A percentile compares a stretch with the other conserved stretches of the same genome.
Conservation (phyloP, 2,113 vertebrate species). For the Morone chrysops region DNA sequence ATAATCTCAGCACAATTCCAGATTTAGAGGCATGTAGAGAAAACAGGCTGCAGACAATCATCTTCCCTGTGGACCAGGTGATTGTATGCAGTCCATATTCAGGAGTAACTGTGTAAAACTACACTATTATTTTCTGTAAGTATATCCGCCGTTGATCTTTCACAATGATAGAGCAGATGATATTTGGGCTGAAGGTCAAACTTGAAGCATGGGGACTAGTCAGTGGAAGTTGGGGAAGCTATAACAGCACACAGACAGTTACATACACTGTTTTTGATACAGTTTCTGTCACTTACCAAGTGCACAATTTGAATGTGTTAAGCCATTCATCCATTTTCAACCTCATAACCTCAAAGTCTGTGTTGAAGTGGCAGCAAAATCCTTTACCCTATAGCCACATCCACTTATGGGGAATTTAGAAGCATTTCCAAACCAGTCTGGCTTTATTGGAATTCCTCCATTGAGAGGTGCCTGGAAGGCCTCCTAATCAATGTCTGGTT, state of each 20-base stretch:
- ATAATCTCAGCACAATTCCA: background rate
- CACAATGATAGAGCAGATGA: background rate
- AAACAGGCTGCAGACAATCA: constrained; percentile 13
- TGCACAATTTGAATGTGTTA: background rate
- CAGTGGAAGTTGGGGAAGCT: background rate
- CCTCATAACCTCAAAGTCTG: background rate
- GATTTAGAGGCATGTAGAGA: background rate
- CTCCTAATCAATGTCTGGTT: constrained; percentile 51
- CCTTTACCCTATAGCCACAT: constrained; percentile 19
- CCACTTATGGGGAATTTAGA: constrained; percentile 25
- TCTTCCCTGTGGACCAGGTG: background rate
- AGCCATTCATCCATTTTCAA: background rate
- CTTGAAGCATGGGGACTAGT: background rate
- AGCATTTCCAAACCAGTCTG: constrained; percentile 34
- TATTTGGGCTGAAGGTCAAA: background rate
- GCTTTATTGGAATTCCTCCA: constrained; percentile 37
- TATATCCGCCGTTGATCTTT: background rate
- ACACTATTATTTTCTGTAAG: background rate
- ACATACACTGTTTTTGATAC: background rate
- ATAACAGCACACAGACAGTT: background rate
- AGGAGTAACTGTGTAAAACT: background rate
- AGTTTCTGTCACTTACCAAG: background rate
- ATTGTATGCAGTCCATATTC: background rate
- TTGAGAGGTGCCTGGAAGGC: constrained; percentile 37
- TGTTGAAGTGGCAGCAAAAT: constrained; percentile 13